Evolutionary conservation across 1,140 invertebrate species (phyloP), one percentile per base, ranked within the genome.

Genomic region (Temnothorax longispinosus): DNA sequence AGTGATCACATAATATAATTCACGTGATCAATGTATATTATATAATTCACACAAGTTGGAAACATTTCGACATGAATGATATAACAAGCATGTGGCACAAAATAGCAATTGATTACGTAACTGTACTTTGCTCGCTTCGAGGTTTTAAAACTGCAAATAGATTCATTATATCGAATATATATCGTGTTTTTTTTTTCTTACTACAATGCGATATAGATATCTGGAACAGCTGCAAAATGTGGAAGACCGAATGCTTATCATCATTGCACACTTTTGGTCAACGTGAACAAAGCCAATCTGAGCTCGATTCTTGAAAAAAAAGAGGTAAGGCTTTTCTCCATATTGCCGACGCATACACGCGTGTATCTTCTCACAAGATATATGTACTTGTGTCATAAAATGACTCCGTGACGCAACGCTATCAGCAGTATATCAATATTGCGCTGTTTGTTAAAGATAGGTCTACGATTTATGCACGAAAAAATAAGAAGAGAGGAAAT

Each of bases 171-270:
- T 52, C 27, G 4, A 27, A n/a, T 3, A 21, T 27, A 0, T 41
- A 18, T 54, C 5, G 3, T 8, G 38, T 56, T 8, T 71, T 35
- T 71, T 71, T 78, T 41, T 62, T 71, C 21, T 85, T 78, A 88
- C 52, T 62, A 10, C 74, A 64, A 86, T 87, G 50, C 32, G 76
- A 85, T 67, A 44, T 89, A 98, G 97, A 96, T 99, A 88, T 99
- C 98, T 92, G 98, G 98, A 88, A 99, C 98, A 74, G 98, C 99
- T 67, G 97, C 98, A 15, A 99, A 99, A 95, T 95, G 99, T 65
- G 98, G 98, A 62, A 96, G 97, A 71, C 96, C 97, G 1, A 98
- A 97, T 94, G 97, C 98, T 41, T 99, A 99, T 96, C 99, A 99
- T 95, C 99, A 99, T 94, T 99, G 98, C 94, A 99, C 99, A 44